Evolutionary conservation across 1,140 invertebrate species (phyloP).

Genomic region (Saccostrea cuccullata): DNA sequence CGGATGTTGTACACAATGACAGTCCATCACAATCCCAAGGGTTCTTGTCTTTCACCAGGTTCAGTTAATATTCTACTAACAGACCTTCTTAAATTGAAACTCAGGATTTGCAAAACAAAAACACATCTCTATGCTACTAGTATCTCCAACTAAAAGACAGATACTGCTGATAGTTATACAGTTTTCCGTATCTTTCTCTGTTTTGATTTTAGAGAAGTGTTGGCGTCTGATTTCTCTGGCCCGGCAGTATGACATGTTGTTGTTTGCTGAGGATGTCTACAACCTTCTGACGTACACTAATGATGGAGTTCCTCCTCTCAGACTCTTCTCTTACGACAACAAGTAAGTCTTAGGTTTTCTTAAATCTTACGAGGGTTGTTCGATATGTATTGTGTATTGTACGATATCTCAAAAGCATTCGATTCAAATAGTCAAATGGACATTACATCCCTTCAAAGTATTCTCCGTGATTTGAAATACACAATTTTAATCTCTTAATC

Average conservation of each 20-base stretch:
- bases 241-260: conserved; percentile 81
- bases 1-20: conserved; percentile 84
- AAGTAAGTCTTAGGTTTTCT: conserved; percentile 55
- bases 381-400: no score
- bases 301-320: conserved; percentile 76
- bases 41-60: conserved; percentile 70
- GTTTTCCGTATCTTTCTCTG: no score
- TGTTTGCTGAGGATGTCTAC: conserved; percentile 85
- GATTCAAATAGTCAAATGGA: no score
- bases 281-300: conserved; percentile 83
- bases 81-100: background rate
- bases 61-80: conserved; percentile 31
- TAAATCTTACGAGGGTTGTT: no score
- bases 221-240: conserved; percentile 81
- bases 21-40: conserved; percentile 85
- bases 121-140: no score
- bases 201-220: conserved; percentile 77
- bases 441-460: no score
- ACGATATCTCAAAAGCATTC: no score
- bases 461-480: no score
- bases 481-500: no score
- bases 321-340: conserved; percentile 82
- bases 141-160: no score
- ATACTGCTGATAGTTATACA: no score
- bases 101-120: no score